Conservation (phyloP, 2,888 invertebrate species). For the Limnephilus auricula region DNA sequence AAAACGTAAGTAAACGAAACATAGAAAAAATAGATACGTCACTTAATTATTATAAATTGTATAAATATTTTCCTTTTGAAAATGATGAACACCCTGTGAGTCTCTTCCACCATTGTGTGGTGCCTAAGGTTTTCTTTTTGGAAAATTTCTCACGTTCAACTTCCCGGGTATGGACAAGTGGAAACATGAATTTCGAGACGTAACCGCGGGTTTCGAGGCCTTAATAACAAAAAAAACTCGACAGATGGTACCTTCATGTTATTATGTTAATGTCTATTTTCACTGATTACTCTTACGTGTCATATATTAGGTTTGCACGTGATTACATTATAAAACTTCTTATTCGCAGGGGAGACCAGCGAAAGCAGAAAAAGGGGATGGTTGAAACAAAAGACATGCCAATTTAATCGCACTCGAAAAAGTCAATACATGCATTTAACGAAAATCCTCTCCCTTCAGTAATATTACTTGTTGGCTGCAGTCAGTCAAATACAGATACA, state of each 20-base stretch:
- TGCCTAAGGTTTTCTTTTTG: background rate
- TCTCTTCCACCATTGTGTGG: background rate
- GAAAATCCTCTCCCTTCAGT: background rate
- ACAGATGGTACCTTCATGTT: background rate
- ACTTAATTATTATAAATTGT: background rate
- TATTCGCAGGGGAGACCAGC: background rate
- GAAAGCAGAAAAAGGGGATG: background rate
- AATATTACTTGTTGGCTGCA: background rate
- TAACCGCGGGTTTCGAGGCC: background rate
- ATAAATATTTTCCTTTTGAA: background rate
- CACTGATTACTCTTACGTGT: conserved; percentile 2
- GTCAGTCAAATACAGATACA: background rate
- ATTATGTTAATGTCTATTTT: background rate
- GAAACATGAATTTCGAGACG: conserved; percentile 2
- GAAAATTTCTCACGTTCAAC: background rate
- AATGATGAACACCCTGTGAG: background rate
- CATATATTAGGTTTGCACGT: background rate
- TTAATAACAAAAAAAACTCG: conserved; percentile 1
- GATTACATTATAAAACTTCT: background rate
- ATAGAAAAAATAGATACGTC: too few species aligned
- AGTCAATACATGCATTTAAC: background rate
- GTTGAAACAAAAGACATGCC: background rate
- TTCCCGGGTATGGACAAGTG: background rate
- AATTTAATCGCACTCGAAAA: background rate
- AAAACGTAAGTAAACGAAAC: too few species aligned